phyloP scores from a whole-genome alignment of 2,113 vertebrate species.

The Tragelaphus scriptus region DNA sequence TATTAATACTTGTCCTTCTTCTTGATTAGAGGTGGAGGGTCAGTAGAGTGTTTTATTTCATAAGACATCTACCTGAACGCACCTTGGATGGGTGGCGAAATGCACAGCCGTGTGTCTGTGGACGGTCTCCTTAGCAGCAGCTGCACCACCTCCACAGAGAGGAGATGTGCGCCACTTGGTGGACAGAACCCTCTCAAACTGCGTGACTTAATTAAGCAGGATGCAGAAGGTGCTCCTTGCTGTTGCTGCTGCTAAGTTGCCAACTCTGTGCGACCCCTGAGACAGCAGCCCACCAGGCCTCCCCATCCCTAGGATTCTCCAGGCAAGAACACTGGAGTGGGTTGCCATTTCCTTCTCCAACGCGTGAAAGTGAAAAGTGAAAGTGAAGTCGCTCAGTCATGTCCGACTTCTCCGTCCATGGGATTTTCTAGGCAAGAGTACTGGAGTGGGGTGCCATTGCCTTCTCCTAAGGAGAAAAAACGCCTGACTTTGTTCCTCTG shows the following conservation, averaged over 20 bases:
- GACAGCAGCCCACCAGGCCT: too few species aligned
- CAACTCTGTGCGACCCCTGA: too few species aligned
- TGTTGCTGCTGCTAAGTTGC: too few species aligned
- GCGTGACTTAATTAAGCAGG: neutral
- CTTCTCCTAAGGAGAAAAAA: neutral
- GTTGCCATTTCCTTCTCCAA: too few species aligned
- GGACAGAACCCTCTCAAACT: neutral
- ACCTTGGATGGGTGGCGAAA: neutral
- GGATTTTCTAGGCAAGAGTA: too few species aligned
- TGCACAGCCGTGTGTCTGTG: rapidly evolving
- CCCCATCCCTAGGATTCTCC: too few species aligned
- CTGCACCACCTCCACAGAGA: neutral
- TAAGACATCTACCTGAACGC: neutral
- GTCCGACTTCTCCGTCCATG: too few species aligned
- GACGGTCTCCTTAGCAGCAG: neutral
- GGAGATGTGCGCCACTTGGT: rapidly evolving
- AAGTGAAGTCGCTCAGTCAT: too few species aligned
- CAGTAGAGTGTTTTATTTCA: neutral
- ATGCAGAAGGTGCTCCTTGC: neutral
- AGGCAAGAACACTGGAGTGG: too few species aligned
- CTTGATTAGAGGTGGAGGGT: neutral
- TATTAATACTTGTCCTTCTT: neutral
- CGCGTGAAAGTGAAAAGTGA: too few species aligned
- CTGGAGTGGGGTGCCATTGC: too few species aligned
- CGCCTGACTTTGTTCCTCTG: neutral